These are phyloP conservation scores for Megaceryle maxima DNA, from an alignment of 2,113 vertebrate species.

Conservation along the genomic window DNA sequence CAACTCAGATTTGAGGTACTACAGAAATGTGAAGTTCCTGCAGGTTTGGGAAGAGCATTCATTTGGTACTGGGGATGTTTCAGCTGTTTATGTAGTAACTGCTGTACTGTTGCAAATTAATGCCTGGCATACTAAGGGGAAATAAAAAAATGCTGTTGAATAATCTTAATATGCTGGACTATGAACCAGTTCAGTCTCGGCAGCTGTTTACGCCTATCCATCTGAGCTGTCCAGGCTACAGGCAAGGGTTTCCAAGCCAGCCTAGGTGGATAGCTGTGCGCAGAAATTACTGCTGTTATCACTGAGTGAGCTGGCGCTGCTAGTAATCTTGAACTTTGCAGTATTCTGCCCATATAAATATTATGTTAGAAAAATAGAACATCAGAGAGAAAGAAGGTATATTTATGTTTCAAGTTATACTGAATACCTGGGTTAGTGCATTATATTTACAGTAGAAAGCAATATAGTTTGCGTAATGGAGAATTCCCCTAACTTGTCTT, in stretches of 20 bases:
- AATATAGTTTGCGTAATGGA: neutral
- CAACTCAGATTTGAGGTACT: neutral
- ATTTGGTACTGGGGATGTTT: neutral
- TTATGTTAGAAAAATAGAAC: neutral
- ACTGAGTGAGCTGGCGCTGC: neutral
- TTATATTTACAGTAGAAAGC: neutral
- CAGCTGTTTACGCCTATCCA: neutral
- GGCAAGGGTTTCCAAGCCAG: neutral
- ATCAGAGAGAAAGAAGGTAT: neutral
- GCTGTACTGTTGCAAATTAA: neutral
- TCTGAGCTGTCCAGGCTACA: neutral
- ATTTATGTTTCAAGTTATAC: neutral
- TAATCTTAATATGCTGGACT: neutral
- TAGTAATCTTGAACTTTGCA: neutral
- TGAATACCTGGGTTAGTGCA: rapidly evolving
- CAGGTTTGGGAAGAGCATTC: neutral
- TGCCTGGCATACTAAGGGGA: neutral
- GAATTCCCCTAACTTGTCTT: neutral
- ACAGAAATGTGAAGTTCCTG: neutral
- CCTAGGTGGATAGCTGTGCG: neutral
- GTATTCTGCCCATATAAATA: neutral
- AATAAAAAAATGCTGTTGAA: neutral
- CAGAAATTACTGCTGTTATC: neutral
- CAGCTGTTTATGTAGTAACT: neutral
- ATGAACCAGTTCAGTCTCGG: neutral